Percentiles rank a stretch among this genome's conserved stretches.
phyloP scores from a whole-genome alignment of 1,140 invertebrate genomes.

The Dendroctonus ponderosae region DNA sequence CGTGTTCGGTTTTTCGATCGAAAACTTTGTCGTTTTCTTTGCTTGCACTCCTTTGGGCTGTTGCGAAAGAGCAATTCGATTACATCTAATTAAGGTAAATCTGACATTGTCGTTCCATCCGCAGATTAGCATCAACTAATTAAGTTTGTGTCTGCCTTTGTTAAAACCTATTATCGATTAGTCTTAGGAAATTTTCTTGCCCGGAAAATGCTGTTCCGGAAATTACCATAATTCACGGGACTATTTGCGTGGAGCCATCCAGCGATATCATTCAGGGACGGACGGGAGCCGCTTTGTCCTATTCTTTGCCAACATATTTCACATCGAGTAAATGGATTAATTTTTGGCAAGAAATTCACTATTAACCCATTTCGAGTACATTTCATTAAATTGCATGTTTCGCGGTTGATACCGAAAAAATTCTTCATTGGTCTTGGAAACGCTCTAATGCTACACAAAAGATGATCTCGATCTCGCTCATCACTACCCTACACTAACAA shows the following conservation, averaged over 20 bases:
- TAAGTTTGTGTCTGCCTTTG: not conserved
- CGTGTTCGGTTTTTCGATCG: too few relatives aligned
- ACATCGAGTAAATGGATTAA: too few relatives aligned
- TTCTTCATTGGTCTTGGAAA: too few relatives aligned
- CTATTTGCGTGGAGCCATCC: conserved; percentile 15
- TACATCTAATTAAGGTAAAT: too few relatives aligned
- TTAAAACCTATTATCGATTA: conserved; percentile 11
- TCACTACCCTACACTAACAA: too few relatives aligned
- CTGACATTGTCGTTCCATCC: too few relatives aligned
- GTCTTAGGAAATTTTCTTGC: conserved; percentile 17
- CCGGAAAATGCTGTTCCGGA: conserved; percentile 22
- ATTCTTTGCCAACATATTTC: too few relatives aligned
- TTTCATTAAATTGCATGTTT: too few relatives aligned
- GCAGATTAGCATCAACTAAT: not conserved
- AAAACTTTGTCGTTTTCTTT: not conserved
- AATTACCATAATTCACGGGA: conserved; percentile 21
- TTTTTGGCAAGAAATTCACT: not conserved
- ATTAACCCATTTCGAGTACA: too few relatives aligned
- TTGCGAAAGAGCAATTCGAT: not conserved
- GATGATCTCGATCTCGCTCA: too few relatives aligned
- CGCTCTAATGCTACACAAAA: too few relatives aligned
- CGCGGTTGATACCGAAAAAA: too few relatives aligned
- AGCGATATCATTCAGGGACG: conserved; percentile 3
- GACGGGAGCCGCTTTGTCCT: not conserved
- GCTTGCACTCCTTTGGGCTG: not conserved